Evolutionary conservation across 2,797 vertebrate species (phyloP), one percentile per base, ranked within the genome.

Genomic region (Podargus strigoides): DNA sequence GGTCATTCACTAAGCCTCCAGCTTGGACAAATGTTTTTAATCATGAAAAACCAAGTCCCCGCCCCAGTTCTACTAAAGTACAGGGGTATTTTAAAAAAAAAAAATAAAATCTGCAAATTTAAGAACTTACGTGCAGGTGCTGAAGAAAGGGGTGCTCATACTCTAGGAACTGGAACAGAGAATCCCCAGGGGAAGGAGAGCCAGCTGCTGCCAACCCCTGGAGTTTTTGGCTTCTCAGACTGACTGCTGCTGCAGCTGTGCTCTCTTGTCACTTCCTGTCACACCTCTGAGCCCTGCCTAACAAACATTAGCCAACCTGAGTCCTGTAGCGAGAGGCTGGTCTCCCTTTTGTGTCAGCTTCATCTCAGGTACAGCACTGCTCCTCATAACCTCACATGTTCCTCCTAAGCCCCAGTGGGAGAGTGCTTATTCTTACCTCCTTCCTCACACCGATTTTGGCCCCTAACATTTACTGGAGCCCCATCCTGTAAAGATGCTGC

Each of bases 281-380:
- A 24, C 3, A 3, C 34, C 70, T 59, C n/a, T 1, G 1, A 56
- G 53, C 64, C 78, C 60, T 58, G 77, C 74, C 85, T 39, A 36
- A 79, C 56, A 69, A 91, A 78, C 58, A 21, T 68, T 73, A 91
- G 72, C 67, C 84, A 63, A 66, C 91, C 87, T 47, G 63, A 94
- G 86, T 93, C 90, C 91, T 84, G 83, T 96, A 91, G 95, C 28
- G 30, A 89, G 96, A 97, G 94, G 92, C 87, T 93, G 93, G 90
- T 91, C 80, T 84, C 91, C 96, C 89, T 81, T 80, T 22, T 86
- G 75, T 89, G 92, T 84, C 92, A 0, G 93, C 97, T 91, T 96
- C 96, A 96, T 97, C 97, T 98, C 97, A 97, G 98, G 97, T 97
- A 96, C 91, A 77, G 87, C 96, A 69, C 94, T 92, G 94, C 95